Evolutionary conservation across 2,797 vertebrate genomes (phyloP).

Genomic region (Acridotheres tristis): DNA sequence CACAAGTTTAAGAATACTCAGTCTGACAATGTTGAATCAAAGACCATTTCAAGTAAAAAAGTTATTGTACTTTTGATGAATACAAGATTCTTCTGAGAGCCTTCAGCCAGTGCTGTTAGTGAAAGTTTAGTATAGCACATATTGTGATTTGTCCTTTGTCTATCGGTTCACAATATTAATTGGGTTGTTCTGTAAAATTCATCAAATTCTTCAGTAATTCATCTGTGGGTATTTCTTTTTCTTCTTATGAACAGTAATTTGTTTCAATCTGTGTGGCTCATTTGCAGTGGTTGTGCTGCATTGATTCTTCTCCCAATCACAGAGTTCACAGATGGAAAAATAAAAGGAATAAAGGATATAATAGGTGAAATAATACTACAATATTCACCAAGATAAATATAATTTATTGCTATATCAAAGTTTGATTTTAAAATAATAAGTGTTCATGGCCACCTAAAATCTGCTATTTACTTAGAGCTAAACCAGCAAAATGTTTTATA

Average conservation of each 20-base stretch:
- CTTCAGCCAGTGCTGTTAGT: not conserved
- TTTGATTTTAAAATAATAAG: not conserved
- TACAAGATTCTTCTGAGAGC: not conserved
- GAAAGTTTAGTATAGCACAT: not conserved
- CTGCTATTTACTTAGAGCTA: not conserved
- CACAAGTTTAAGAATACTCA: not conserved
- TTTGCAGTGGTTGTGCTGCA: not conserved
- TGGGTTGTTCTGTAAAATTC: not conserved
- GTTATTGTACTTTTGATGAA: not conserved
- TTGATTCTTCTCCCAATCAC: not conserved
- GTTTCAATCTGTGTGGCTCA: not conserved
- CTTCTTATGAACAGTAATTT: not conserved
- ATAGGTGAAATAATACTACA: not conserved
- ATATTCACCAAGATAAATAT: not conserved
- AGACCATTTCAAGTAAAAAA: not conserved
- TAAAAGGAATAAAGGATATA: not conserved
- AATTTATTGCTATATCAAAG: not conserved
- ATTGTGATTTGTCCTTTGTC: not conserved
- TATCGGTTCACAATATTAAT: not conserved
- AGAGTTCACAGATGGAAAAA: not conserved
- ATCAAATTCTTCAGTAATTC: not conserved
- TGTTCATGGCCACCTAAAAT: not conserved
- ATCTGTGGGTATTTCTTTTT: not conserved
- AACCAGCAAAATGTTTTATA: conserved; percentile 5
- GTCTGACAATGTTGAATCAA: not conserved